phyloP scores from a whole-genome alignment of 30 jellyfish, hydroid and myxozoan genomes.

The Chrysaora quinquecirrha region DNA sequence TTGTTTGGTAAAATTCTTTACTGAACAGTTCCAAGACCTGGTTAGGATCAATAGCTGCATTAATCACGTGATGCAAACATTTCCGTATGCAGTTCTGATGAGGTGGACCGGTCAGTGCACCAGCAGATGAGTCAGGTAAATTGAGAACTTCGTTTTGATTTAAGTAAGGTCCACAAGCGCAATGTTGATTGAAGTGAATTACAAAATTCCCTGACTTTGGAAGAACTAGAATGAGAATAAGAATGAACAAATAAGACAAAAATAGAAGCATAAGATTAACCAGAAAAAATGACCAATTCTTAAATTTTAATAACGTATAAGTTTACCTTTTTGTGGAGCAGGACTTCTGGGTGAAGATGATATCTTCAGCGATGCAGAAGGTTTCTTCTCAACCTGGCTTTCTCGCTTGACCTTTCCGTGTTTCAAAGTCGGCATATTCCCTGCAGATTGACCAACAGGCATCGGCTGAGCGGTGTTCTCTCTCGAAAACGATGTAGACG shows the following conservation, averaged over 20 bases:
- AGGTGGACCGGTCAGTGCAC: constrained; percentile 97
- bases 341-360: constrained; percentile 45
- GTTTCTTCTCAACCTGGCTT: constrained; percentile 49
- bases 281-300: not conserved
- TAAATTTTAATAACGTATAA: no score
- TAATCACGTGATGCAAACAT: constrained; percentile 87
- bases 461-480: constrained; percentile 18
- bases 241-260: not conserved
- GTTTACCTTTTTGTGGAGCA: constrained; percentile 58
- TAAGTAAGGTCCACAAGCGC: constrained; percentile 97
- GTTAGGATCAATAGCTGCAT: constrained; percentile 95
- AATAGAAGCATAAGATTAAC: not conserved
- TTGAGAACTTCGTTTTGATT: constrained; percentile 86
- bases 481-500: constrained; percentile 34
- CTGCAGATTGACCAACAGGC: constrained; percentile 55
- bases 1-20: constrained; percentile 96
- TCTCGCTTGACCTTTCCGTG: constrained; percentile 77
- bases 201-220: constrained; percentile 87
- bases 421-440: constrained; percentile 36
- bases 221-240: constrained; percentile 31
- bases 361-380: constrained; percentile 36
- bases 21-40: constrained; percentile 92
- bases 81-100: constrained; percentile 97
- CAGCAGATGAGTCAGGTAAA: constrained; percentile 83
- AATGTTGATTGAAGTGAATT: constrained; percentile 83